These are phyloP conservation scores for Micrastur ruficollis DNA, from an alignment of 2,797 vertebrate genomes.

Conservation along the genomic window DNA sequence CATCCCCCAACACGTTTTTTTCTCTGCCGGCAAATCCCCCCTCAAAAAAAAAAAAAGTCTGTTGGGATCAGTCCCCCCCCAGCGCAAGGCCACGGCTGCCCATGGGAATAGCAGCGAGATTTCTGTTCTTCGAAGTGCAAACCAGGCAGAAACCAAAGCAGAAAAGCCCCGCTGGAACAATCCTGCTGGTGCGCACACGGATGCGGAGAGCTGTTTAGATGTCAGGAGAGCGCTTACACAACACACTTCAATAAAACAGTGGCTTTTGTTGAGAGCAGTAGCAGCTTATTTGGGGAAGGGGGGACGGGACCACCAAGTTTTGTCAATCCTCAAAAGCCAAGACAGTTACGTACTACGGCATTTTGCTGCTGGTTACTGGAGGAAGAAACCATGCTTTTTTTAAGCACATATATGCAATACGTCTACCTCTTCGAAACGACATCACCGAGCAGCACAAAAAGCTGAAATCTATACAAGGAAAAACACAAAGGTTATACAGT, in stretches of 20 bases:
- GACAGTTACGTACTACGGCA: neutral
- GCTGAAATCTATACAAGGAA: slow-evolving; percentile 57
- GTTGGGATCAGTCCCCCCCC: neutral
- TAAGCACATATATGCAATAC: slow-evolving; percentile 1
- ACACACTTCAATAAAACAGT: neutral
- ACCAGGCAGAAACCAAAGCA: neutral
- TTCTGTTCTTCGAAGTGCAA: neutral
- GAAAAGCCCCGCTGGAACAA: neutral
- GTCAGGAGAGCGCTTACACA: neutral
- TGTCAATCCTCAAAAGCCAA: neutral
- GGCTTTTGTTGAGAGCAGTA: neutral
- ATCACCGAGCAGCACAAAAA: slow-evolving; percentile 69
- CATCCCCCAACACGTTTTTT: neutral
- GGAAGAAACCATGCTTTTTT: slow-evolving; percentile 36
- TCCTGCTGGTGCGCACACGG: neutral
- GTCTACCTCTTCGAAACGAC: slow-evolving; percentile 62
- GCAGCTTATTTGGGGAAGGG: neutral
- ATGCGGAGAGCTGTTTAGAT: neutral
- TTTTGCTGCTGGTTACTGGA: neutral
- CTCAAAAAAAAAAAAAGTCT: neutral
- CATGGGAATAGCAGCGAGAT: neutral
- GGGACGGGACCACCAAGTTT: neutral
- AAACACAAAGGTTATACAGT: neutral
- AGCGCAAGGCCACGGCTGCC: neutral
- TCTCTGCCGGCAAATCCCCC: neutral